Evolutionary conservation across 1,140 invertebrate species (phyloP).

Genomic region (Venturia canescens): DNA sequence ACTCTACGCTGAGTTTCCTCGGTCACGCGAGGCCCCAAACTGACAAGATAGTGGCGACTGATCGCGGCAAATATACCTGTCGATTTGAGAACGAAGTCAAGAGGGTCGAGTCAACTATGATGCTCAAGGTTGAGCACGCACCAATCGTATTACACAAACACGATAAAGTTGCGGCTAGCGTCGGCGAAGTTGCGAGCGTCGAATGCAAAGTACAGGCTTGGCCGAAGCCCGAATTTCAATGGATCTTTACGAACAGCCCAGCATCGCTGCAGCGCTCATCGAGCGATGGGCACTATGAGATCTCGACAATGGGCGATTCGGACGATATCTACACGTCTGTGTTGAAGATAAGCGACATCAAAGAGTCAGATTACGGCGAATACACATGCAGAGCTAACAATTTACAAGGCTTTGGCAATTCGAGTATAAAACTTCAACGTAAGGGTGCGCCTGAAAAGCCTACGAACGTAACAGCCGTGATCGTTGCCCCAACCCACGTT

Average conservation of each 20-base stretch:
- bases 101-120: slow-evolving; percentile 90
- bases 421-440: slow-evolving; percentile 87
- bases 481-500: slow-evolving; percentile 86
- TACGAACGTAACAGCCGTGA: slow-evolving; percentile 81
- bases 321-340: slow-evolving; percentile 92
- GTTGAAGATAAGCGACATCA: slow-evolving; percentile 86
- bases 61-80: slow-evolving; percentile 92
- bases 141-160: slow-evolving; percentile 91
- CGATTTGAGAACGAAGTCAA: slow-evolving; percentile 94
- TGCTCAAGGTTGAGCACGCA: slow-evolving; percentile 92
- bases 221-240: slow-evolving; percentile 94
- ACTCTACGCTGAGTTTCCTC: slow-evolving; percentile 88
- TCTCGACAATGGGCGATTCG: slow-evolving; percentile 86
- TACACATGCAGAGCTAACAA: slow-evolving; percentile 92
- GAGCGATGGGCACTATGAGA: slow-evolving; percentile 91
- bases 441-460: slow-evolving; percentile 92
- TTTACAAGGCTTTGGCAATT: slow-evolving; percentile 84
- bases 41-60: slow-evolving; percentile 87
- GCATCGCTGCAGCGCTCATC: slow-evolving; percentile 84
- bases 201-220: slow-evolving; percentile 93
- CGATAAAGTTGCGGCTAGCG: slow-evolving; percentile 92
- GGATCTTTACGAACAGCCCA: slow-evolving; percentile 87
- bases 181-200: slow-evolving; percentile 89
- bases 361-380: slow-evolving; percentile 90
- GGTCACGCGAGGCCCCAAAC: slow-evolving; percentile 85